Evolutionary conservation across 2,113 vertebrate species (phyloP), one percentile per base, ranked within the genome.

Genomic region (Alethe diademata): DNA sequence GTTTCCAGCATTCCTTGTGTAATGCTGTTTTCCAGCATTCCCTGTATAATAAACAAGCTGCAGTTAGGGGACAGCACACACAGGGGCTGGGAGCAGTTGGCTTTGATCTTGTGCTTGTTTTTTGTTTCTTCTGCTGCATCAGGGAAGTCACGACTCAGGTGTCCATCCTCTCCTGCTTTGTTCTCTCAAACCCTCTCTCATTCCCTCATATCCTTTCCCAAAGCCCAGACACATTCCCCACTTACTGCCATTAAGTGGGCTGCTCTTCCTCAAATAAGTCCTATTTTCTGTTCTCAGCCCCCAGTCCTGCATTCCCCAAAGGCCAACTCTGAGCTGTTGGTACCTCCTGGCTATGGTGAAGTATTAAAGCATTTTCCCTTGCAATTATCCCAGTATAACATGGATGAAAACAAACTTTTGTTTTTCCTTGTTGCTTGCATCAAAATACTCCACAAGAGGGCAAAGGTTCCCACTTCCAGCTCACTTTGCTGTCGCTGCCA

Each of bases 381-480:
- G 42, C 29, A 92, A 15, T 83, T 73, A 33, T 86, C 51, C 20
- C 70, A 16, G 4, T 88, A 17, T 50, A 66, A 70, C 16, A 42
- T 50, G 33, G 45, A 79, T 57, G 28, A 79, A 73, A 92, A 29
- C n/a, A 88, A 95, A 92, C 74, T 82, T 85, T 64, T 33, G n/a
- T 48, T 57, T 50, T 54, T 35, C 5, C 42, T 53, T 53, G 29
- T 78, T 93, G 88, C 51, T 78, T 94, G 29, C 51, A 94, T 95
- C 92, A 43, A 78, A 90, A 86, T 43, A 48, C 43, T 94, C 96
- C 93, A 97, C 94, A 90, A 92, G 95, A 88, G 95, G 94, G 93
- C 94, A 92, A 78, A 94, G 54, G 92, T 76, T 86, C 42, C 73
- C 53, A 53, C 72, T 90, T 66, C 54, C 64, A 88, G 38, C 74